Conservation (phyloP, 2,888 invertebrate species). For the Archips crataeganus region DNA sequence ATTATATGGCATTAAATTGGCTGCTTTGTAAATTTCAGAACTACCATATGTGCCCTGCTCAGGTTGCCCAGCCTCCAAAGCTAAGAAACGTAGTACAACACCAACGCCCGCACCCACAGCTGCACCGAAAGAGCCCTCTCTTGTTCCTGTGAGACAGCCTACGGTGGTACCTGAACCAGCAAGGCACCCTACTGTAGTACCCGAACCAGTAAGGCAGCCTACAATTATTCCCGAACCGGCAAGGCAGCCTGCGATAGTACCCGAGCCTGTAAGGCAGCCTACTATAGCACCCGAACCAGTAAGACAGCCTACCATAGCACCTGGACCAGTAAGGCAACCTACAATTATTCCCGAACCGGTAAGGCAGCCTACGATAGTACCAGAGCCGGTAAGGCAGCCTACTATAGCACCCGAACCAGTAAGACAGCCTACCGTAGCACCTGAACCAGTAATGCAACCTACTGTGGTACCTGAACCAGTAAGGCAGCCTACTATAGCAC, state of each 20-base stretch:
- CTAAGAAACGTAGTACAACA: not conserved
- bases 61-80: not conserved
- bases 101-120: not conserved
- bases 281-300: not conserved
- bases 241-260: not conserved
- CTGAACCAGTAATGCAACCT: not conserved
- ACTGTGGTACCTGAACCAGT: not conserved
- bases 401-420: not conserved
- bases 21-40: slow-evolving; percentile 1
- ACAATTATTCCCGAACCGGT: not conserved
- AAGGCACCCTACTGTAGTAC: not conserved
- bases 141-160: not conserved
- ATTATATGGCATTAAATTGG: not conserved
- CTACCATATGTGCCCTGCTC: not conserved
- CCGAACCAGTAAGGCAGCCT: not conserved
- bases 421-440: not conserved
- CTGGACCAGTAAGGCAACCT: not conserved
- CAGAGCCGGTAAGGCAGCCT: not conserved
- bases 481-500: not conserved
- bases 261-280: not conserved
- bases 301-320: not conserved
- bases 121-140: not conserved
- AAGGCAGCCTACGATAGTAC: not conserved
- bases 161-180: not conserved
- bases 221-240: not conserved